phyloP scores from a whole-genome alignment of 1,140 invertebrate genomes.

The Apis florea region DNA sequence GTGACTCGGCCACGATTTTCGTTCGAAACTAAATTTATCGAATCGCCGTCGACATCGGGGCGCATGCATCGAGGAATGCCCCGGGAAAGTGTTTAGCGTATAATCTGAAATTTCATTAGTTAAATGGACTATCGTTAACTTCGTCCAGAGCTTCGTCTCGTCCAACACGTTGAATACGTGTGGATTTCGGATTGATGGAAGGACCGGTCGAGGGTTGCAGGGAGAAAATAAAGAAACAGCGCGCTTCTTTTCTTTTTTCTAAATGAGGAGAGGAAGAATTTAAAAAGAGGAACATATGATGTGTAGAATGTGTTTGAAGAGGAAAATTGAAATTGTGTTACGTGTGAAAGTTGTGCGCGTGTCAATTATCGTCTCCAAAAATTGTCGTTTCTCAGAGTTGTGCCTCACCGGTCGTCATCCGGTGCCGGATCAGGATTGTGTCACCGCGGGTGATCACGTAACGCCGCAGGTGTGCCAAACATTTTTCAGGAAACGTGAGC shows the following conservation, averaged over 20 bases:
- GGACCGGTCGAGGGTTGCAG: too few relatives aligned
- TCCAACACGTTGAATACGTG: neutral
- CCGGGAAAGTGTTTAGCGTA: conserved; percentile 13
- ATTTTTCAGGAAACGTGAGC: conserved; percentile 63
- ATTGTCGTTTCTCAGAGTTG: conserved; percentile 5
- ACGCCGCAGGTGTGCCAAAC: conserved; percentile 66
- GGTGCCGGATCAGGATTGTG: conserved; percentile 41
- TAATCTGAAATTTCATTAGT: conserved; percentile 35
- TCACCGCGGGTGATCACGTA: conserved; percentile 64
- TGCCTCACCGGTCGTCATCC: conserved; percentile 10
- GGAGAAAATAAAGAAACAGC: too few relatives aligned
- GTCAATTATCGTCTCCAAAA: too few relatives aligned
- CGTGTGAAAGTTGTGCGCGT: too few relatives aligned
- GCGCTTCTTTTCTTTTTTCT: too few relatives aligned
- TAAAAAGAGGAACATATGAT: too few relatives aligned
- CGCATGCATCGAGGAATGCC: conserved; percentile 4
- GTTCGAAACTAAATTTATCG: neutral
- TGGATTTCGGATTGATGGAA: too few relatives aligned
- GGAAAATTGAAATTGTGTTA: too few relatives aligned
- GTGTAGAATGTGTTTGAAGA: too few relatives aligned
- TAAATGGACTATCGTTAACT: conserved; percentile 38
- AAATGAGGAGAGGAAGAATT: too few relatives aligned
- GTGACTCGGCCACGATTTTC: conserved; percentile 18
- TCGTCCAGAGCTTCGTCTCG: neutral
- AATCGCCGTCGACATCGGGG: neutral